Conservation (phyloP, 2,113 vertebrate genomes). For the Copsychus sechellarum region DNA sequence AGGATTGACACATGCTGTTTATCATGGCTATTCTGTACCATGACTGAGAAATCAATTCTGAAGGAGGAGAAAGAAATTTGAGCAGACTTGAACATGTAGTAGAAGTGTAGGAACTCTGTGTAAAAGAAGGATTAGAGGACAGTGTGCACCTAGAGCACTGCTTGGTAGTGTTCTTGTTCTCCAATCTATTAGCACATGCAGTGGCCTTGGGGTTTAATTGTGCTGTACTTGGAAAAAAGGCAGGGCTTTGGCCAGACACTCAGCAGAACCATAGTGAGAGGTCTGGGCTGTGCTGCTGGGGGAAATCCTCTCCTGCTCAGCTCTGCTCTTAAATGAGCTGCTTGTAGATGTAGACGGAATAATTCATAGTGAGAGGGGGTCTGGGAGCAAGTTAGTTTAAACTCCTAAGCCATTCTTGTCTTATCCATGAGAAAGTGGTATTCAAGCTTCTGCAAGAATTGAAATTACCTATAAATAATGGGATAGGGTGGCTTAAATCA, state of each 20-base stretch:
- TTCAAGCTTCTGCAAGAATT: conserved; percentile 4
- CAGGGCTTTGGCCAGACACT: not conserved
- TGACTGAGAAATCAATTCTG: not conserved
- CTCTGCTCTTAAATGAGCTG: not conserved
- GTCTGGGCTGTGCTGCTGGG: not conserved
- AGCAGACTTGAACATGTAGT: not conserved
- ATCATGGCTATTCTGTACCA: not conserved
- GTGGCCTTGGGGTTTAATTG: not conserved
- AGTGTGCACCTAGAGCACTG: not conserved
- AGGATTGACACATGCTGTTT: not conserved
- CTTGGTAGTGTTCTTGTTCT: not conserved
- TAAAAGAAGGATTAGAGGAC: not conserved
- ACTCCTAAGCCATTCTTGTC: not conserved
- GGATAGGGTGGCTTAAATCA: conserved; percentile 14
- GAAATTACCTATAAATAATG: conserved; percentile 40
- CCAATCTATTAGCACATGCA: not conserved
- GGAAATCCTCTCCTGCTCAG: not conserved
- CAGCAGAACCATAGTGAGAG: not conserved
- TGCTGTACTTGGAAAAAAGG: not conserved
- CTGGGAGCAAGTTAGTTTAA: not conserved
- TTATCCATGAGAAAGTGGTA: not conserved
- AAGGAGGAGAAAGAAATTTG: not conserved
- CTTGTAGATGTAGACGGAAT: not conserved
- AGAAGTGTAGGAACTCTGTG: not conserved
- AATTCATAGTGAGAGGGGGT: not conserved